These are phyloP conservation scores for Amphiprion percula DNA, from an alignment of 2,113 vertebrate species.

Conservation along the genomic window DNA sequence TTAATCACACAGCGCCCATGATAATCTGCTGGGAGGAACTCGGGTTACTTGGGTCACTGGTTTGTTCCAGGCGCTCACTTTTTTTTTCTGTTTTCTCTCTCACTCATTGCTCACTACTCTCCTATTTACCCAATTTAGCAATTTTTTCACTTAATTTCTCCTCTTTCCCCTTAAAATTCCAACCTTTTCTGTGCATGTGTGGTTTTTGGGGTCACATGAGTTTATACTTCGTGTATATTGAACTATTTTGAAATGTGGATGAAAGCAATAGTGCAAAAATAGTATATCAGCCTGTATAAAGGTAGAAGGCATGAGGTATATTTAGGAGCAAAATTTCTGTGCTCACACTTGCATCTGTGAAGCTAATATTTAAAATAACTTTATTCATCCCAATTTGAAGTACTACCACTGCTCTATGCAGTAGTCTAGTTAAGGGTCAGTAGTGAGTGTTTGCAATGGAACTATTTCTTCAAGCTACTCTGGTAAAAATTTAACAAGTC, in stretches of 20 bases:
- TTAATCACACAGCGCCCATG: conserved; percentile 89
- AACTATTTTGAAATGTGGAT: conserved; percentile 33
- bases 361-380: neutral
- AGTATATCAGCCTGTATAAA: too few species aligned
- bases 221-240: conserved; percentile 39
- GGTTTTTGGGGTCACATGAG: conserved; percentile 34
- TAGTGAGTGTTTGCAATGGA: conserved; percentile 17
- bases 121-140: conserved; percentile 39
- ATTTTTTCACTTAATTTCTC: conserved; percentile 44
- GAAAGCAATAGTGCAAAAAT: conserved; percentile 24
- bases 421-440: neutral
- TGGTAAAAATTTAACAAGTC: conserved; percentile 20
- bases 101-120: conserved; percentile 35
- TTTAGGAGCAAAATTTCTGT: too few species aligned
- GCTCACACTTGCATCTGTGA: neutral
- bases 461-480: neutral
- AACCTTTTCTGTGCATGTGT: neutral
- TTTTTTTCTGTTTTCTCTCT: conserved; percentile 27
- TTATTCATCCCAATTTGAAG: neutral
- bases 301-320: too few species aligned
- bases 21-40: conserved; percentile 89
- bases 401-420: neutral
- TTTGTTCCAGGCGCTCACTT: conserved; percentile 77
- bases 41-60: conserved; percentile 87
- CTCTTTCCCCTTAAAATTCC: conserved; percentile 40